Evolutionary conservation across 1,140 invertebrate genomes (phyloP).

Genomic region (Eciton burchellii): DNA sequence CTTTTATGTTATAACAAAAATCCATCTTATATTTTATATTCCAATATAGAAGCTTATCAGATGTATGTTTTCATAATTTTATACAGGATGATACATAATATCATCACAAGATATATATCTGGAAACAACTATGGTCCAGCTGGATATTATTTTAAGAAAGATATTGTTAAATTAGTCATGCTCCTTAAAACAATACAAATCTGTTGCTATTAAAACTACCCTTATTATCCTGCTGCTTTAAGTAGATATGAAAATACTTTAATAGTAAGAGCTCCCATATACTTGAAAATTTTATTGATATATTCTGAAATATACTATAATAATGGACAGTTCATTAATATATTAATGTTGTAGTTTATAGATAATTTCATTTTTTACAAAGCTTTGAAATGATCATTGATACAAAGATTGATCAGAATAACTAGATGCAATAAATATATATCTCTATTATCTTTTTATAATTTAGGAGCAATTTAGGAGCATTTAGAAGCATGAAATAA

Average conservation of each 20-base stretch:
- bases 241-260: conserved; percentile 86
- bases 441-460: conserved; percentile 85
- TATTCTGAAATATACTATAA: no score
- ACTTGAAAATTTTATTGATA: no score
- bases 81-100: conserved; percentile 76
- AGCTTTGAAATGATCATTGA: conserved; percentile 84
- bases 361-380: conserved; percentile 85
- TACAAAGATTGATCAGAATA: conserved; percentile 84
- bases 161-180: conserved; percentile 84
- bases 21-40: background rate
- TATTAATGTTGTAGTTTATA: conserved; percentile 80
- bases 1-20: no score
- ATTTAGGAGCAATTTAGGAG: no score
- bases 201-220: conserved; percentile 84
- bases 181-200: conserved; percentile 85
- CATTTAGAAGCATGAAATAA: conserved; percentile 84
- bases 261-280: conserved; percentile 77
- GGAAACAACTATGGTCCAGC: conserved; percentile 73
- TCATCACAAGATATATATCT: conserved; percentile 70
- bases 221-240: conserved; percentile 83
- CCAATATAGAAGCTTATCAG: conserved; percentile 23
- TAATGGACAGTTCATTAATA: no score
- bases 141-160: conserved; percentile 82
- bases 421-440: conserved; percentile 84
- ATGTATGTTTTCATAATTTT: conserved; percentile 75